These are phyloP conservation scores for Idaea straminata DNA, from an alignment of 2,888 invertebrate genomes.

Conservation along the genomic window DNA sequence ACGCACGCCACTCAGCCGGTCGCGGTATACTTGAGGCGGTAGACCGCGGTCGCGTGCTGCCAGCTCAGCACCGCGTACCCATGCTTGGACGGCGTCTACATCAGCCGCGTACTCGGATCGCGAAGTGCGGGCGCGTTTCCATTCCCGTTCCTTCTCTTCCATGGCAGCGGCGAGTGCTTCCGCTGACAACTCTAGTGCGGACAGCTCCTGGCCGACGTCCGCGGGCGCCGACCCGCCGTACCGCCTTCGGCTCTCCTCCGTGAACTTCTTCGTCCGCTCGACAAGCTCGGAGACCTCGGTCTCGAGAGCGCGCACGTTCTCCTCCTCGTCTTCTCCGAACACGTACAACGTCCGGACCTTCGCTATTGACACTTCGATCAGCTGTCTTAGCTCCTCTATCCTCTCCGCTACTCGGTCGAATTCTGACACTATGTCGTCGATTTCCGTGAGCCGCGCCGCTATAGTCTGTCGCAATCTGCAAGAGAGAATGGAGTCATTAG, in stretches of 20 bases:
- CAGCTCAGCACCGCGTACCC: conserved; percentile 91
- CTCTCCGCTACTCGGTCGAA: conserved; percentile 86
- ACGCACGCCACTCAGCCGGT: conserved; percentile 87
- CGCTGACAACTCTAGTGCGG: conserved; percentile 88
- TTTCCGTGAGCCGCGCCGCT: conserved; percentile 87
- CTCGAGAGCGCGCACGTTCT: conserved; percentile 80
- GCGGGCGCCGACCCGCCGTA: conserved; percentile 85
- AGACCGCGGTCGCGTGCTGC: conserved; percentile 89
- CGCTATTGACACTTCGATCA: conserved; percentile 83
- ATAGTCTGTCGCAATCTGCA: conserved; percentile 90
- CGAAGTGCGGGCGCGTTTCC: conserved; percentile 91
- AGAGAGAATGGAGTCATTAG: conserved; percentile 50
- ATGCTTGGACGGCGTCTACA: conserved; percentile 89
- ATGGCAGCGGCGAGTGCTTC: conserved; percentile 89
- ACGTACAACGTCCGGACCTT: conserved; percentile 87
- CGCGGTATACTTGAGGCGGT: conserved; percentile 88
- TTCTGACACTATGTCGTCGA: conserved; percentile 86
- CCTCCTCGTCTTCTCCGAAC: conserved; percentile 86
- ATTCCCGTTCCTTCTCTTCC: conserved; percentile 93
- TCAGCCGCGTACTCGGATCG: conserved; percentile 89
- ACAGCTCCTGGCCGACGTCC: conserved; percentile 89
- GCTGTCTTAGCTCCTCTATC: conserved; percentile 84
- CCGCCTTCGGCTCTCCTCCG: conserved; percentile 79
- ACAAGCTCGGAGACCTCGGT: conserved; percentile 80
- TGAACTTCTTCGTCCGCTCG: conserved; percentile 79